Evolutionary conservation across 2,888 invertebrate species (phyloP), one percentile per base, ranked within the genome.

Genomic region (Exocentrus adspersus): DNA sequence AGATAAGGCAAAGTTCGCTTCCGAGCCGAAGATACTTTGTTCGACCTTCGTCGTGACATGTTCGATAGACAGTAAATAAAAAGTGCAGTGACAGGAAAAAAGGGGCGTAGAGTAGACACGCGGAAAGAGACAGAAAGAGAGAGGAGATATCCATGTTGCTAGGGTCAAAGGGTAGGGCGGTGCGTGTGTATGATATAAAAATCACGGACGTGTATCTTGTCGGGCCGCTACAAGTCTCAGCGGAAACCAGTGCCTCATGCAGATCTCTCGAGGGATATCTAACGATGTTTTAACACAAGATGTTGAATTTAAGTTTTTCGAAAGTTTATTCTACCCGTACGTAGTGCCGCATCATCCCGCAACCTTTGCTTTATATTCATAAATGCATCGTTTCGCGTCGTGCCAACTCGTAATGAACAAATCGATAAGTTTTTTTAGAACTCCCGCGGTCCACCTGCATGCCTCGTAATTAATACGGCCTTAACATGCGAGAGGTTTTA

Each of bases 171-270:
- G n/a, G 16, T 9, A 14, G 54, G 46, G 28, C n/a, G 12, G 20
- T n/a, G n/a, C n/a, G n/a, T 24, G 20, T 32, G 5, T 46, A 19
- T 32, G 32, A 46, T 28, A 45, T 43, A 43, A 54, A 54, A 54
- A 43, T 52, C 52, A 20, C 56, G 56, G 45, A 56, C 30, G 57
- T 54, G 32, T 52, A 20, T 50, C 19, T 51, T 45, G 28, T 65
- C 43, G 45, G 37, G 58, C 51, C 51, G 28, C 53, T 46, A 51
- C 43, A 30, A 19, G 48, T 30, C 53, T 51, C 41, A 45, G 32
- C 46, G 56, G n/a, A 60, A 46, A 52, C 56, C 32, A 50, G 57
- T 62, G 56, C 56, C 54, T 60, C 65, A 66, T 66, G 65, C 65
- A 62, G 56, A 59, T 46, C 20, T 57, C 45, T 32, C 32, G 28